Conservation (phyloP, 1,140 invertebrate species). For the Solen grandis region DNA sequence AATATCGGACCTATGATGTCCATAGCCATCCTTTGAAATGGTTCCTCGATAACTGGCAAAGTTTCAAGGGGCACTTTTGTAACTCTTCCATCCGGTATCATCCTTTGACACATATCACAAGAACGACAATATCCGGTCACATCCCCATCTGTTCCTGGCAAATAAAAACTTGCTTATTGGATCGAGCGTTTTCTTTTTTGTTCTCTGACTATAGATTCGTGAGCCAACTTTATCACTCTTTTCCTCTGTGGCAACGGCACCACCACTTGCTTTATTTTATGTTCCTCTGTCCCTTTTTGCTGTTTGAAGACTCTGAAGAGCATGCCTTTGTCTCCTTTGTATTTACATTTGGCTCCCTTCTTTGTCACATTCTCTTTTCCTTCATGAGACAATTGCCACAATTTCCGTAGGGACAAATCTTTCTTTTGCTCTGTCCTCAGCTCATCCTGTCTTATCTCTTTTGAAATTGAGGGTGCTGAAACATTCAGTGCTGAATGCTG, state of each 20-base stretch:
- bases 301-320: background rate
- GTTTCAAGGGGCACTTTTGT: background rate
- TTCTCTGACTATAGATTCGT: background rate
- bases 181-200: background rate
- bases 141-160: background rate
- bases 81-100: background rate
- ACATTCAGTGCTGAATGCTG: background rate
- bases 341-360: background rate
- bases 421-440: background rate
- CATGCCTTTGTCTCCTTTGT: too few relatives aligned
- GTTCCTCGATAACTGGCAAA: background rate
- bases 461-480: background rate
- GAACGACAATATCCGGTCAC: too few relatives aligned
- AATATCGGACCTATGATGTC: background rate
- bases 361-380: background rate
- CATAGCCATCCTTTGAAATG: slow-evolving; percentile 60
- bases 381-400: background rate
- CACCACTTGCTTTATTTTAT: background rate
- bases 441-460: background rate
- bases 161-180: background rate
- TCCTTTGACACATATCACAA: too few relatives aligned
- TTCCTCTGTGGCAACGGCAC: too few relatives aligned
- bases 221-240: background rate
- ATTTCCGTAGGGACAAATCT: background rate
- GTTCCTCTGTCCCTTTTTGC: background rate